Evolutionary conservation across 2,113 vertebrate species (phyloP).

Genomic region (Engystomops pustulosus): DNA sequence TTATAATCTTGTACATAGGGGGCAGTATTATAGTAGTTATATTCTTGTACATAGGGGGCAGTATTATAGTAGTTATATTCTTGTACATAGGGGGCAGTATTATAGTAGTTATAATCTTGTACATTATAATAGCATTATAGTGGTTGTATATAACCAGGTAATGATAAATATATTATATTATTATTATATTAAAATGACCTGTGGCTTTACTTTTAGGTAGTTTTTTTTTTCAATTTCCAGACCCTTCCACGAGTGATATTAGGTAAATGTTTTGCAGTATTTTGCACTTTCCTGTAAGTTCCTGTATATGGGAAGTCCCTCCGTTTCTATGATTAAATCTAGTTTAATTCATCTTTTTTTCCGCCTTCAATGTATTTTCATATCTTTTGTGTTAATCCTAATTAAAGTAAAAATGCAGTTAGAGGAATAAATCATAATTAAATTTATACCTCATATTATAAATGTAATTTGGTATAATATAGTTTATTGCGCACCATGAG

Average conservation of each 20-base stretch:
- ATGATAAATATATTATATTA: too few relatives aligned
- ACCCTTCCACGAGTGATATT: too few relatives aligned
- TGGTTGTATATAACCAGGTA: too few relatives aligned
- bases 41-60: too few relatives aligned
- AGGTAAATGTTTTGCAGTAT: too few relatives aligned
- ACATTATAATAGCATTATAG: not conserved
- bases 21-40: too few relatives aligned
- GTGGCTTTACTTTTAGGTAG: too few relatives aligned
- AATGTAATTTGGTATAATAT: not conserved
- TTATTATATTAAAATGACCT: too few relatives aligned
- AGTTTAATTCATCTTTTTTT: not conserved
- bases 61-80: too few relatives aligned
- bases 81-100: too few relatives aligned
- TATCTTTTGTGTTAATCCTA: not conserved
- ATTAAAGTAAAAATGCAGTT: not conserved
- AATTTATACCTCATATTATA: not conserved
- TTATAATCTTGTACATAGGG: too few relatives aligned
- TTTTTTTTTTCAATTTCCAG: too few relatives aligned
- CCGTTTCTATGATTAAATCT: not conserved
- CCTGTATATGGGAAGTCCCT: not conserved
- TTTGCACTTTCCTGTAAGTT: not conserved
- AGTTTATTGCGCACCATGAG: not conserved
- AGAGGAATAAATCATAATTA: not conserved
- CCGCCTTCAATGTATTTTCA: not conserved
- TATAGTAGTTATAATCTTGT: not conserved